Evolutionary conservation across 2,113 vertebrate species (phyloP).

Genomic region (Burhinus oedicnemus): DNA sequence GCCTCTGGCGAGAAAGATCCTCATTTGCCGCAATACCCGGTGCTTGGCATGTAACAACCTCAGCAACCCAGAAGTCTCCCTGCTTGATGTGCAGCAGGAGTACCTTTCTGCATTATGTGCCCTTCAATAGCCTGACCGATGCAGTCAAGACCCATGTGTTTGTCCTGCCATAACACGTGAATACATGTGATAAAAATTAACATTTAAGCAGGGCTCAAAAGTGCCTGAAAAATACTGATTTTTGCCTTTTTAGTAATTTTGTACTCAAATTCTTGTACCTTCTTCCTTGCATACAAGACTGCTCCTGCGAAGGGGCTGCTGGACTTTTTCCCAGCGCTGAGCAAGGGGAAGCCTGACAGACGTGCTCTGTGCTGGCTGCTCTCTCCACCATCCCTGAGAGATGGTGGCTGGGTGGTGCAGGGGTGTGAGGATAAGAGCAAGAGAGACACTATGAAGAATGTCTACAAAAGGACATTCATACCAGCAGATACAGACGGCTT

Average conservation of each 20-base stretch:
- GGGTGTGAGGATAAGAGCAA: neutral
- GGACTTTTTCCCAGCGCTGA: neutral
- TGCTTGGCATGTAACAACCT: neutral
- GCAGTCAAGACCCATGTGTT: neutral
- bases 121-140: rapidly evolving
- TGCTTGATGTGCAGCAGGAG: neutral
- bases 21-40: neutral
- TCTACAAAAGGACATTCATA: neutral
- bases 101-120: neutral
- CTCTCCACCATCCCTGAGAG: neutral
- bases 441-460: neutral
- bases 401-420: neutral
- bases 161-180: neutral
- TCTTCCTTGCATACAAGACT: neutral
- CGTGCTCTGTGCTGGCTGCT: neutral
- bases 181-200: neutral
- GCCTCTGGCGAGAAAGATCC: neutral
- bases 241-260: neutral
- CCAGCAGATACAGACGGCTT: neutral
- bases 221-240: neutral
- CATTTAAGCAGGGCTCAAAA: neutral
- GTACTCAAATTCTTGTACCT: neutral
- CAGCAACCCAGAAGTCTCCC: neutral
- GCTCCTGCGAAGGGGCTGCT: neutral
- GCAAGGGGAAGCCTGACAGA: neutral